These are phyloP conservation scores for Pseudorectes ferrugineus DNA, from an alignment of 2,113 vertebrate genomes.

Conservation along the genomic window DNA sequence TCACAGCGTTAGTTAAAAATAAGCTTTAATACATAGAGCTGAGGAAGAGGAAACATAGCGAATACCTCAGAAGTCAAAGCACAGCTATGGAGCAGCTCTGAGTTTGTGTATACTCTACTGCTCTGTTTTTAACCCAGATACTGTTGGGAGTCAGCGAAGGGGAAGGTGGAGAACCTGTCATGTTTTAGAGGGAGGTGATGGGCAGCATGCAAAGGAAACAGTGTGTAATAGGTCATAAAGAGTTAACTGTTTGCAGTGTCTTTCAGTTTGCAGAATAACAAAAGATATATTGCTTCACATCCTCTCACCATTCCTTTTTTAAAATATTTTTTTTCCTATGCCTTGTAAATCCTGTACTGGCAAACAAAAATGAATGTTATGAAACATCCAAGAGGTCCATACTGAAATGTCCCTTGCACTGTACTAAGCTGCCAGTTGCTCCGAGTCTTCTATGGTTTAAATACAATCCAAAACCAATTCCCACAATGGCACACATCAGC, in stretches of 20 bases:
- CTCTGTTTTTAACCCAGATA: not conserved
- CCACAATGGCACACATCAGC: not conserved
- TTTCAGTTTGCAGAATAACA: not conserved
- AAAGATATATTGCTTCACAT: not conserved
- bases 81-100: not conserved
- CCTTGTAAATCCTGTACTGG: not conserved
- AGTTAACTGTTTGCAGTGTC: not conserved
- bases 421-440: not conserved
- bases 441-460: not conserved
- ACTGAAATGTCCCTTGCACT: not conserved
- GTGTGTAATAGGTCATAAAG: not conserved
- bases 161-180: not conserved
- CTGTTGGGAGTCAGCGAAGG: not conserved
- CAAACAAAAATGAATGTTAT: not conserved
- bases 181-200: not conserved
- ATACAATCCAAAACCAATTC: not conserved
- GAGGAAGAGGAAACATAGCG: not conserved
- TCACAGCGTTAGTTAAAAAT: conserved; percentile 55
- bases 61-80: conserved; percentile 6
- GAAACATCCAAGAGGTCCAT: not conserved
- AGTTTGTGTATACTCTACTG: not conserved
- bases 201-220: not conserved
- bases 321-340: not conserved
- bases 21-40: conserved; percentile 51
- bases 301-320: not conserved